Conservation (phyloP, 2,113 vertebrate genomes). For the Morone saxatilis region DNA sequence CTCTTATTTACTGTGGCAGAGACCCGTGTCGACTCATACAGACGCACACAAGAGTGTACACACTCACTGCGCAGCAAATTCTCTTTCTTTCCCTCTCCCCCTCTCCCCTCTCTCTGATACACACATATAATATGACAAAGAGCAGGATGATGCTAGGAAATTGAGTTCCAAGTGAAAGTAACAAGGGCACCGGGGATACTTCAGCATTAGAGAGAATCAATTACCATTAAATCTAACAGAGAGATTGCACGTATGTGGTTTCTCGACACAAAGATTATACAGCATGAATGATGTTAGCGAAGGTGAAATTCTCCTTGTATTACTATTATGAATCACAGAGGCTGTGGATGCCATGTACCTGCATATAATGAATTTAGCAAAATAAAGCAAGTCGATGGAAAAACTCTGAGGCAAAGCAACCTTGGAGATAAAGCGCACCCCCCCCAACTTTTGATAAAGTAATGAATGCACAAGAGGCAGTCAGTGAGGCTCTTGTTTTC, state of each 20-base stretch:
- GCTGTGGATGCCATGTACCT: slow-evolving; percentile 40
- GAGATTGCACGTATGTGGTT: slow-evolving; percentile 68
- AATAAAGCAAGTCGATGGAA: slow-evolving; percentile 54
- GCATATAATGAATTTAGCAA: slow-evolving; percentile 60
- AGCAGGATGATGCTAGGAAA: slow-evolving; percentile 68
- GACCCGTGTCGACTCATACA: slow-evolving; percentile 71
- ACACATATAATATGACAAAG: slow-evolving; percentile 72
- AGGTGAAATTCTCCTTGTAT: slow-evolving; percentile 70
- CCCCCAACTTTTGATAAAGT: slow-evolving; percentile 60
- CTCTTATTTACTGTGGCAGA: slow-evolving; percentile 84
- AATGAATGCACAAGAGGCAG: slow-evolving; percentile 62
- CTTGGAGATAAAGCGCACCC: slow-evolving; percentile 63
- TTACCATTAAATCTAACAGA: slow-evolving; percentile 71
- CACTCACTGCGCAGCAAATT: slow-evolving; percentile 36
- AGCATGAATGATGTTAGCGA: slow-evolving; percentile 63
- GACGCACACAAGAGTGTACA: slow-evolving; percentile 53
- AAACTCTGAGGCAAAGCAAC: slow-evolving; percentile 54
- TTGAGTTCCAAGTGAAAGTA: slow-evolving; percentile 68
- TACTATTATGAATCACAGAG: slow-evolving; percentile 48
- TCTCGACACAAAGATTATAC: slow-evolving; percentile 62
- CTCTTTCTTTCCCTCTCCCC: slow-evolving; percentile 36
- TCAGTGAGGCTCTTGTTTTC: slow-evolving; percentile 56
- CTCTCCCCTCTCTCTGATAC: slow-evolving; percentile 18
- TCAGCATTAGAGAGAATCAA: slow-evolving; percentile 71
- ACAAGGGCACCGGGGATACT: slow-evolving; percentile 69